Base-by-base conservation (phyloP, 1,140 invertebrate species). In the Reticulitermes speratus region DNA sequence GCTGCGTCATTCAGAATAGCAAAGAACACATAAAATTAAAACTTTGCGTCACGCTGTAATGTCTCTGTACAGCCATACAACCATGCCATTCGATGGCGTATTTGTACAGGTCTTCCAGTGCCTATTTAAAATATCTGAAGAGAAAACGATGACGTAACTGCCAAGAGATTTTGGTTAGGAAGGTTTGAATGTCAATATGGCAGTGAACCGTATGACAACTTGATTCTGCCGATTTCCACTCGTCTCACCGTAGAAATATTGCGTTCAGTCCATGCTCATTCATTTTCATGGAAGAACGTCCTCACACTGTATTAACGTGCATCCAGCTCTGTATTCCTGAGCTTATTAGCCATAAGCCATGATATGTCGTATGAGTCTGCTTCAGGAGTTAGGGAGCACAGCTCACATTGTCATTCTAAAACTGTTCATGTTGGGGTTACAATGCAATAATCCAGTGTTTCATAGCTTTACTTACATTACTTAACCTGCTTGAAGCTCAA, bases 171-270 rank as follows among this genome's bases (percentile, higher is more conserved):
- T 65, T 65, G 6, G 59, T 65, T 65, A 65, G 59, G 59, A 65
- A 65, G 59, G 59, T 7, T 38, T 38, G 59, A 65, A 65, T 9
- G 16, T 65, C 59, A 75, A 75, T 75, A 25, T 75, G 65, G 65
- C 65, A 75, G 65, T 75, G 65, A 75, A 75, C 65, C 25, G 65
- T 75, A 75, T 75, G 65, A 75, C 65, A 75, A 75, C 9, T 30
- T 75, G 65, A 75, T 75, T 75, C 65, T 30, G 25, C 65, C 65
- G 65, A 30, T 75, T 75, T 16, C 65, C 2, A 25, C 65, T 75
- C 65, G 25, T 75, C 65, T 75, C 65, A 25, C 65, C 25, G 2
- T 75, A 16, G 65, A 75, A 5, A 75, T 65, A 65, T 65, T 65
- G 59, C 16, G 21, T 65, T 65, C 59, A 65, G 21, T 65, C 59